Base-by-base conservation (phyloP, 64 coral and sea anemone genomes). In the Dendronephthya gigantea region DNA sequence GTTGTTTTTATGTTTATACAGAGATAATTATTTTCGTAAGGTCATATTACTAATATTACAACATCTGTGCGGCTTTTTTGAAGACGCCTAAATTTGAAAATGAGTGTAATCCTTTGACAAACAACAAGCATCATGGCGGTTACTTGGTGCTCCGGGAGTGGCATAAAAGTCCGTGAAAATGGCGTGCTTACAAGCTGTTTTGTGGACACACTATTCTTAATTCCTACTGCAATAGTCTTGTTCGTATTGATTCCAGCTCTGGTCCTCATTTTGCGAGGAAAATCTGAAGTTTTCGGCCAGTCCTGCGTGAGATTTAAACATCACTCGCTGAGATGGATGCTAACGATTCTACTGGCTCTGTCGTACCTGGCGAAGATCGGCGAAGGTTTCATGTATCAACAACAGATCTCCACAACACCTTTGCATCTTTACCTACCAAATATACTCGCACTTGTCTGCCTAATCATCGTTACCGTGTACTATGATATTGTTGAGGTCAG, bases 401-500 rank as follows among this genome's bases (percentile, higher is more conserved):
- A 34, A 28, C 34, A 28, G 72, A 79, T 79, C 0, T 33, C 72
- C 15, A 36, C 72, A 12, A 34, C 30, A 34, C 72, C 72, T 30
- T 10, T 79, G 9, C 72, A 79, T 39, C 36, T 79, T 9, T 79
- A 79, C 28, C 36, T 79, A 39, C 72, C 72, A 33, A 79, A 36
- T 36, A 79, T 79, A 12, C 72, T 79, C 10, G n/a, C 72, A 35
- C 17, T 79, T 7, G 0, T 79, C 0, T 79, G 72, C 32, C 32
- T 79, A 79, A 35, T 79, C 12, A 0, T 79, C 4, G 28, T 79
- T 17, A 79, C 72, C n/a, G 32, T 79, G 1, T 79, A 36, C 17
- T 79, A 79, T 39, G 72, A 79, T 79, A 2, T 79, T 79, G 72
- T 79, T 19, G 72, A 79, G 37, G 72, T 79, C 25, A 79, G 32